Conservation (phyloP, 2,888 invertebrate genomes). For the Agriotes lineatus region DNA sequence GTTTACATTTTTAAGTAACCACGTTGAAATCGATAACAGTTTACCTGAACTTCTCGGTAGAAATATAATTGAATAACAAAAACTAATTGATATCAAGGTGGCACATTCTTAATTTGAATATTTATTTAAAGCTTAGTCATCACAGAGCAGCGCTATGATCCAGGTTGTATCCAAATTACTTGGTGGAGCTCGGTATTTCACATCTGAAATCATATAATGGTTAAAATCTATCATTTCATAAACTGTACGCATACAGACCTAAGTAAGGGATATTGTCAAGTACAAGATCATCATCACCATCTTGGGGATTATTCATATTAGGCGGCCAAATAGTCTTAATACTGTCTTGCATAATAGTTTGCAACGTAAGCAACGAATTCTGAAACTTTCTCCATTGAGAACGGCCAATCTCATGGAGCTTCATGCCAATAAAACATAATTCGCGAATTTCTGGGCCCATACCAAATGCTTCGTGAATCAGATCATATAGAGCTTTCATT, state of each 20-base stretch:
- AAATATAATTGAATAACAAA: no score
- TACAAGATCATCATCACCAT: slow-evolving; percentile 64
- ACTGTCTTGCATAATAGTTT: slow-evolving; percentile 70
- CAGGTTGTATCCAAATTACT: slow-evolving; percentile 15
- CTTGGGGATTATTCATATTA: slow-evolving; percentile 58
- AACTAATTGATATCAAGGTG: no score
- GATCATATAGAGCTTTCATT: slow-evolving; percentile 77
- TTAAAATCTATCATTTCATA: slow-evolving; percentile 11
- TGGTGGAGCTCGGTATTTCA: slow-evolving; percentile 50
- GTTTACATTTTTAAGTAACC: no score
- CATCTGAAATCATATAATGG: slow-evolving; percentile 43
- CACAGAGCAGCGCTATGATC: slow-evolving; percentile 1
- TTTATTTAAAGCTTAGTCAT: no score
- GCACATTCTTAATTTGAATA: no score
- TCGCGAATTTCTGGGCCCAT: slow-evolving; percentile 71
- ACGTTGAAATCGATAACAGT: no score
- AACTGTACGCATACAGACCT: no score
- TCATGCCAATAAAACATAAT: slow-evolving; percentile 68
- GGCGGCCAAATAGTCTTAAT: slow-evolving; percentile 75
- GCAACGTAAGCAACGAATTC: slow-evolving; percentile 66
- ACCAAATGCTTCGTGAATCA: slow-evolving; percentile 71
- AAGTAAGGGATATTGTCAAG: slow-evolving; percentile 51
- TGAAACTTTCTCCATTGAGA: not conserved
- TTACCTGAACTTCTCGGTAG: no score
- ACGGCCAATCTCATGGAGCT: slow-evolving; percentile 63